These are phyloP conservation scores for Chrysemys picta DNA, from an alignment of 2,113 vertebrate genomes.

Conservation along the genomic window DNA sequence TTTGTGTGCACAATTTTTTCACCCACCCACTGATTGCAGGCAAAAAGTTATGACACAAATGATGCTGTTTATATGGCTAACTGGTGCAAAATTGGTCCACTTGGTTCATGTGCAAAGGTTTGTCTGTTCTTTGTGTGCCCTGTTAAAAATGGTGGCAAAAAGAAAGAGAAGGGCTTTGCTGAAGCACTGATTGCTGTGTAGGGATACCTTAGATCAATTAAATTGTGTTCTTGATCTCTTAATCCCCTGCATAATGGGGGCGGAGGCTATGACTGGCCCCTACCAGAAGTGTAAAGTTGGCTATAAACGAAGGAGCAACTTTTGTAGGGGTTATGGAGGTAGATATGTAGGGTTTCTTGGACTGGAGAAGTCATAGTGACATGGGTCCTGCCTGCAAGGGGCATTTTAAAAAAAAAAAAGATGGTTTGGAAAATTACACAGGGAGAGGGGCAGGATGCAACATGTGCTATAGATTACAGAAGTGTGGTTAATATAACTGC, in stretches of 20 bases:
- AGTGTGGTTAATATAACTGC: not conserved
- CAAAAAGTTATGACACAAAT: not conserved
- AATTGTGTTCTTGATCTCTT: not conserved
- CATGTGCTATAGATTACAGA: not conserved
- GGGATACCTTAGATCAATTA: not conserved
- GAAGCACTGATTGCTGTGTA: not conserved
- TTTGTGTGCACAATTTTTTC: not conserved
- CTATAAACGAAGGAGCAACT: not conserved
- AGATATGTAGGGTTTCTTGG: not conserved
- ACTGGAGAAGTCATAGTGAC: not conserved
- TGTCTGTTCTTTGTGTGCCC: fast-evolving
- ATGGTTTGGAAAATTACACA: not conserved
- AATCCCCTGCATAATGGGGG: not conserved
- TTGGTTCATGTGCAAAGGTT: fast-evolving
- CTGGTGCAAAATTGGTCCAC: not conserved
- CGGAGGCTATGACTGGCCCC: not conserved
- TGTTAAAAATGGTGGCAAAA: not conserved
- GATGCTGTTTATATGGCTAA: not conserved
- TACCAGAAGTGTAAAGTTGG: not conserved
- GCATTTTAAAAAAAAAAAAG: not conserved
- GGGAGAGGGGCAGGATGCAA: not conserved
- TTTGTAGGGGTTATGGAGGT: not conserved
- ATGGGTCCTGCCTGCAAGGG: not conserved
- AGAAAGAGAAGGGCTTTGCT: not conserved
- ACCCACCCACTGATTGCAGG: not conserved